Evolutionary conservation across 2,888 invertebrate genomes (phyloP).

Genomic region (Phorcus lineatus): DNA sequence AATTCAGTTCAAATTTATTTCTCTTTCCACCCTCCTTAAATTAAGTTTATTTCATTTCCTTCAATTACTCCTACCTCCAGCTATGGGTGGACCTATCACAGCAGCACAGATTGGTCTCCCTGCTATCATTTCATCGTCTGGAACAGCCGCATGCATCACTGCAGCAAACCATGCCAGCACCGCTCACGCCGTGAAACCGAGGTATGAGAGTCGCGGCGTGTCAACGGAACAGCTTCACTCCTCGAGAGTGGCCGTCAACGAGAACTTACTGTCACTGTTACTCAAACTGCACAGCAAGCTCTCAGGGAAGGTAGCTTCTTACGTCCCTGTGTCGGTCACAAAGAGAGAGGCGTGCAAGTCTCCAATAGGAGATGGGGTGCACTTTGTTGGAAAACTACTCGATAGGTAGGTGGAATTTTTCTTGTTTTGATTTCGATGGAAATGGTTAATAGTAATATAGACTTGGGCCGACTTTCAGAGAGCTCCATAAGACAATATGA

Average conservation of each 20-base stretch:
- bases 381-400: slow-evolving; percentile 88
- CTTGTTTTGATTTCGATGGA: too few species aligned
- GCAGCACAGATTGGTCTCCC: slow-evolving; percentile 57
- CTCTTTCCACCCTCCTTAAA: too few species aligned
- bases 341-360: slow-evolving; percentile 37
- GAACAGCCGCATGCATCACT: not conserved
- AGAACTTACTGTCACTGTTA: slow-evolving; percentile 90
- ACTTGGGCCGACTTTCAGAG: too few species aligned
- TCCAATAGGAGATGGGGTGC: slow-evolving; percentile 89
- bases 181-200: slow-evolving; percentile 36
- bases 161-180: slow-evolving; percentile 21
- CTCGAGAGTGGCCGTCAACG: slow-evolving; percentile 60
- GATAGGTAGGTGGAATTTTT: slow-evolving; percentile 77
- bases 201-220: slow-evolving; percentile 60
- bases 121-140: not conserved
- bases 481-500: too few species aligned
- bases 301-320: slow-evolving; percentile 88
- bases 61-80: slow-evolving; percentile 37
- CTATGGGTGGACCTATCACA: slow-evolving; percentile 60
- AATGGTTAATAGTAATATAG: too few species aligned
- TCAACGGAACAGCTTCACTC: slow-evolving; percentile 53
- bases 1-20: too few species aligned
- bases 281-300: slow-evolving; percentile 93
- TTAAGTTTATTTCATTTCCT: too few species aligned
- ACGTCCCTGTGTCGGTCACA: slow-evolving; percentile 70